phyloP scores from a whole-genome alignment of 2,888 invertebrate genomes.

The Nymphalis c-album region DNA sequence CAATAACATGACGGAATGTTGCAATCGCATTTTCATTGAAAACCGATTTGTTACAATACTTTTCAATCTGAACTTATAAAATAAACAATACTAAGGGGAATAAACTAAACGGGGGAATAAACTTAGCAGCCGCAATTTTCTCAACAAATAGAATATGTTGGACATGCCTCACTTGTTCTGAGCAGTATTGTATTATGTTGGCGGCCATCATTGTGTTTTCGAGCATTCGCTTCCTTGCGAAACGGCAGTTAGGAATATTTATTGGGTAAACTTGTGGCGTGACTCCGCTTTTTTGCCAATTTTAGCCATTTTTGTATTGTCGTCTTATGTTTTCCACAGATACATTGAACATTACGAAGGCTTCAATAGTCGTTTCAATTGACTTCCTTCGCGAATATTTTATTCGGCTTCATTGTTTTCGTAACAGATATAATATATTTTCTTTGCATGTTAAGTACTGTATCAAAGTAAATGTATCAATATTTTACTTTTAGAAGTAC shows the following conservation, averaged over 20 bases:
- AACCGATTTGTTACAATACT: not conserved
- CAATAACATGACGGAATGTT: no score
- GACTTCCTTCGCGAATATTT: conserved; percentile 33
- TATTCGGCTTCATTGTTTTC: conserved; percentile 27
- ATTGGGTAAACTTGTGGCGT: conserved; percentile 77
- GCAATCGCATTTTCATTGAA: not conserved
- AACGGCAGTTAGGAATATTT: conserved; percentile 79
- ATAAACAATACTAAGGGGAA: conserved; percentile 10
- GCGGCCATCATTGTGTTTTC: conserved; percentile 74
- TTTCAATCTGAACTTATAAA: conserved; percentile 4
- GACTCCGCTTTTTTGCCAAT: conserved; percentile 74
- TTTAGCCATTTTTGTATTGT: conserved; percentile 66
- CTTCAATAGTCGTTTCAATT: conserved; percentile 57
- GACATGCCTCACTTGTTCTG: conserved; percentile 69
- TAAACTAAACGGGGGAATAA: conserved; percentile 47
- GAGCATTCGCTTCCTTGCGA: conserved; percentile 78
- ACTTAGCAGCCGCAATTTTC: conserved; percentile 64
- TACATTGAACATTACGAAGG: conserved; percentile 62
- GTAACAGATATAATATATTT: conserved; percentile 19
- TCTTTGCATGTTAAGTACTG: conserved; percentile 12
- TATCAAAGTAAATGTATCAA: not conserved
- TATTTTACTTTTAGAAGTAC: not conserved
- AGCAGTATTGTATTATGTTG: conserved; percentile 72
- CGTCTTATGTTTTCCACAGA: conserved; percentile 51
- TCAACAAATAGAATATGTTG: conserved; percentile 75